These are phyloP conservation scores for Athene cunicularia DNA, from an alignment of 2,113 vertebrate genomes.

Conservation along the genomic window DNA sequence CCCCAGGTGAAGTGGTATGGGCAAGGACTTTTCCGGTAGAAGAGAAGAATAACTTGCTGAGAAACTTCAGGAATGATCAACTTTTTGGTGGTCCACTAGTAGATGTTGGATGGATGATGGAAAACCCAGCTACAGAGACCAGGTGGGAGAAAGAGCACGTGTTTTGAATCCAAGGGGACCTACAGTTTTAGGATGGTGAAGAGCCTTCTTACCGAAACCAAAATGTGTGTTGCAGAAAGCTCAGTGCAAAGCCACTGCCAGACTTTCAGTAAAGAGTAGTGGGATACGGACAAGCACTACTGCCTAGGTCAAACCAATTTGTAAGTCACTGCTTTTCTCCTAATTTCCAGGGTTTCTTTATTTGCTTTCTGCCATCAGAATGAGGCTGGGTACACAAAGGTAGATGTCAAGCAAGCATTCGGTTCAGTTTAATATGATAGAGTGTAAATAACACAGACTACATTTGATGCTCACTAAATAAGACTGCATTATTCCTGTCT, in stretches of 20 bases:
- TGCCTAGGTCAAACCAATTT: not conserved
- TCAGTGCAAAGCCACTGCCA: not conserved
- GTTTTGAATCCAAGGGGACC: not conserved
- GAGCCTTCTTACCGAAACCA: not conserved
- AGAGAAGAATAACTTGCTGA: not conserved
- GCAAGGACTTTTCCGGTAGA: not conserved
- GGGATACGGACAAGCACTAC: not conserved
- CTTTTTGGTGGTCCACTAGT: not conserved
- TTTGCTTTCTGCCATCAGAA: slow-evolving; percentile 52
- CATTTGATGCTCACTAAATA: not conserved
- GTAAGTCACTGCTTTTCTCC: not conserved
- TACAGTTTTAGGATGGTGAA: not conserved
- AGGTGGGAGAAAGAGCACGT: fast-evolving
- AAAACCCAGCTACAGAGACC: not conserved
- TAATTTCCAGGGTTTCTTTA: slow-evolving; percentile 23
- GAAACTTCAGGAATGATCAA: not conserved
- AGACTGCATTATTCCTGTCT: slow-evolving; percentile 29
- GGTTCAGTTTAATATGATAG: slow-evolving; percentile 50
- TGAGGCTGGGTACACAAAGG: slow-evolving; percentile 35
- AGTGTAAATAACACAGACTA: slow-evolving; percentile 59
- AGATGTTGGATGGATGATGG: not conserved
- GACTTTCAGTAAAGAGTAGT: not conserved
- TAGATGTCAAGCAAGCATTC: slow-evolving; percentile 70
- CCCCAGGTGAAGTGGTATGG: fast-evolving
- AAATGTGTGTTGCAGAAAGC: not conserved